These are phyloP conservation scores for Parambassis ranga DNA, from an alignment of 2,797 vertebrate species.

Conservation along the genomic window DNA sequence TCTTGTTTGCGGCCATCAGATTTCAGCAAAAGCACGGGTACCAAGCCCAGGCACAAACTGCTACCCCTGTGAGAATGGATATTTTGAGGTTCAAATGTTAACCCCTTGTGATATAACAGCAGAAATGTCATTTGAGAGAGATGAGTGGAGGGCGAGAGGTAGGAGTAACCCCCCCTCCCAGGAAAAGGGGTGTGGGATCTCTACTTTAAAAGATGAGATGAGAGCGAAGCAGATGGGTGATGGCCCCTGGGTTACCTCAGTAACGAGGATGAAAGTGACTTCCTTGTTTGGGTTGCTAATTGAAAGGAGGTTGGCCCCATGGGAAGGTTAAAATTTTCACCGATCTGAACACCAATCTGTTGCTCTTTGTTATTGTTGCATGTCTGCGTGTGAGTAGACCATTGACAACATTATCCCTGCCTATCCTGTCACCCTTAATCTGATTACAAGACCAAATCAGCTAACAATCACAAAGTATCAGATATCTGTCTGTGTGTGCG, in stretches of 20 bases:
- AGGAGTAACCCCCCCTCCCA: background rate
- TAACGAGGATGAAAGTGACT: conserved; percentile 70
- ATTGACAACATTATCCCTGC: conserved; percentile 50
- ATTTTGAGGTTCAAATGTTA: conserved; percentile 58
- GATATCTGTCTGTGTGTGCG: conserved; percentile 28
- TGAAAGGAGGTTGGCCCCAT: conserved; percentile 75
- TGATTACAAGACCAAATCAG: conserved; percentile 63
- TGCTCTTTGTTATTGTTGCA: conserved; percentile 43
- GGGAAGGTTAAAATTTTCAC: conserved; percentile 71
- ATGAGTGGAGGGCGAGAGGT: conserved; percentile 2
- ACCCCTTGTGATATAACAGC: conserved; percentile 28
- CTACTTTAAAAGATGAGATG: conserved; percentile 33
- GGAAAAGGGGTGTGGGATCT: conserved; percentile 24
- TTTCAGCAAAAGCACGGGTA: conserved; percentile 52
- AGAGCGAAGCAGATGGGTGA: conserved; percentile 72
- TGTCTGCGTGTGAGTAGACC: conserved; percentile 1
- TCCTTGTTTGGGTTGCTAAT: conserved; percentile 76
- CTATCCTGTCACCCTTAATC: conserved; percentile 63
- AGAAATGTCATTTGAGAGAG: conserved; percentile 27
- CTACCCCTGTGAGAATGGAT: conserved; percentile 41
- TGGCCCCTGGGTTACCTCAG: conserved; percentile 61
- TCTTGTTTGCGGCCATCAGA: conserved; percentile 64
- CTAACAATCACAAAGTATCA: conserved; percentile 62
- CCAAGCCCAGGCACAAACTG: conserved; percentile 51
- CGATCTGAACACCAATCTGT: conserved; percentile 72